Conservation (phyloP, 2,113 vertebrate genomes). For the Collichthys lucidus region DNA sequence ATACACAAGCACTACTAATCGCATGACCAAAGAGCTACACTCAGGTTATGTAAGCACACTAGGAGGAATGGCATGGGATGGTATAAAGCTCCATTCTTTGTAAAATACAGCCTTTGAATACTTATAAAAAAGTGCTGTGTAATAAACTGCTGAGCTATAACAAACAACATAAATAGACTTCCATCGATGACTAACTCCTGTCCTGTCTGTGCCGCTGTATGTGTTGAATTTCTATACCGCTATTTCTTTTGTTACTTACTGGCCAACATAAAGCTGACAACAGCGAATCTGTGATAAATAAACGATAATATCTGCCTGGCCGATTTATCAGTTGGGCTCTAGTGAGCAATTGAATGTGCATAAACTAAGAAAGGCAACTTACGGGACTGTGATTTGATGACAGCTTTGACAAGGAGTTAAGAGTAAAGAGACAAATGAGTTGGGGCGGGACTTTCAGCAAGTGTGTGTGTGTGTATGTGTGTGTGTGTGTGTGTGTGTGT, state of each 20-base stretch:
- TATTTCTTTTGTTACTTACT: neutral
- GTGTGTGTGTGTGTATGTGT: neutral
- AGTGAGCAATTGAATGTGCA: slow-evolving; percentile 34
- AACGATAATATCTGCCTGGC: slow-evolving; percentile 10
- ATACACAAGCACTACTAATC: too few species aligned
- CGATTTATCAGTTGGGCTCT: neutral
- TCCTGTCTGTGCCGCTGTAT: neutral
- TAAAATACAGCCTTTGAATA: too few species aligned
- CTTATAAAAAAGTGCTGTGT: neutral
- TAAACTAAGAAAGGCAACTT: slow-evolving; percentile 19
- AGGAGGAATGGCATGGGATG: too few species aligned
- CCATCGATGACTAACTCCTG: neutral
- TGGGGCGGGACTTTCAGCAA: slow-evolving; percentile 18
- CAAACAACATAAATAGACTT: neutral
- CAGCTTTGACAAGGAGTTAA: slow-evolving; percentile 33
- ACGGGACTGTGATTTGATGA: slow-evolving; percentile 45
- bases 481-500: slow-evolving; percentile 28
- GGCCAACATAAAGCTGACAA: neutral
- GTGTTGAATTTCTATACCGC: neutral
- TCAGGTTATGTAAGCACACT: too few species aligned
- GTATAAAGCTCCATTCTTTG: too few species aligned
- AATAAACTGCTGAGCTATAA: neutral
- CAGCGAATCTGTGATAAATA: neutral
- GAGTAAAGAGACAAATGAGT: slow-evolving; percentile 38
- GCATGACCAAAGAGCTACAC: too few species aligned